Base-by-base conservation (phyloP, 1,140 invertebrate genomes). In the Caenorhabditis latens region DNA sequence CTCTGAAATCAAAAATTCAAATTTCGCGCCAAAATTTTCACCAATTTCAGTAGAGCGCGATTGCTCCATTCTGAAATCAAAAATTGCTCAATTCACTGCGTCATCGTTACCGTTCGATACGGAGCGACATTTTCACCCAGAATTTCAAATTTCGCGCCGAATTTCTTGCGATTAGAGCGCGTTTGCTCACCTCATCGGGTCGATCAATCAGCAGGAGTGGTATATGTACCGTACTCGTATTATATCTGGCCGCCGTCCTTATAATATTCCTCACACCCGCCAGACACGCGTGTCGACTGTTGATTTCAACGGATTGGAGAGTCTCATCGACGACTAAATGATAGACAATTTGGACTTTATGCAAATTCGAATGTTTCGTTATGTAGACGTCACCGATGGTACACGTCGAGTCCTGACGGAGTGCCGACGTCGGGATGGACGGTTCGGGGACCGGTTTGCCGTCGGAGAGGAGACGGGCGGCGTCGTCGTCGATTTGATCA, bases 281-380 rank as follows among this genome's bases (percentile, higher is more conserved):
- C 87, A 99, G 97, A 16, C 96, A 96, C 13, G 97, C 96, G 94
- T 99, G 97, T n/a, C 97, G 95, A 2, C 97, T 98, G 89, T 97
- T 97, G 46, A 99, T 97, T 91, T 99, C 97, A 87, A 50, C 14
- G 14, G 83, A 85, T 61, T 67, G 55, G 6, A 83, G 61, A 86
- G 40, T 85, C 90, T 93, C 93, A 83, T 93, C 93, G 19, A 89
- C 95, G 0, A 98, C 95, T 90, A 99, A 95, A 92, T 99, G 97
- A 94, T 98, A 99, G 84, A 98, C 95, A 3, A 97, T 48, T 24
- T 84, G 83, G 4, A 84, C 58, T 61, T 84, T 84, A 58, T 58
- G 92, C 84, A 99, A 94, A 95, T 98, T 98, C 82, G 97, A 98
- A 95, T 99, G 97, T 88, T 95, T 95, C 5, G 97, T 98, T 13